phyloP scores from a whole-genome alignment of 2,797 vertebrate species.

The Betta splendens region DNA sequence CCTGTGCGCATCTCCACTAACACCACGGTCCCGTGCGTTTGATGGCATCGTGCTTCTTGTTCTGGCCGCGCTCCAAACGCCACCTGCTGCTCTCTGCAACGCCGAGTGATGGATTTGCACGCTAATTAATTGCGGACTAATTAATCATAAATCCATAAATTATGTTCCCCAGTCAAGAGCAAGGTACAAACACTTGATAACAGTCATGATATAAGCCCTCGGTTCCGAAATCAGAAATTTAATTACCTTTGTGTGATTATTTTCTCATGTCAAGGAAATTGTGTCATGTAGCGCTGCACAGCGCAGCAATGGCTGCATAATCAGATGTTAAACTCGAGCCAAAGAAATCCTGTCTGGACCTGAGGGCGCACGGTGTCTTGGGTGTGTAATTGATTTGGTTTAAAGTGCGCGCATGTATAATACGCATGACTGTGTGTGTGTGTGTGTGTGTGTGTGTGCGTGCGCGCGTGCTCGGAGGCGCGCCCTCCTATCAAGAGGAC shows the following conservation, averaged over 20 bases:
- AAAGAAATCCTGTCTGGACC: constrained; percentile 59
- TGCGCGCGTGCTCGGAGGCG: constrained; percentile 15
- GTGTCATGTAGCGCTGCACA: constrained; percentile 37
- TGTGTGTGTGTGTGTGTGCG: constrained; percentile 26
- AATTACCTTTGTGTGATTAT: constrained; percentile 56
- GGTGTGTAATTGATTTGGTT: constrained; percentile 64
- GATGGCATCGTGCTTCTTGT: constrained; percentile 11
- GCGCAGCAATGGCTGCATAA: constrained; percentile 43
- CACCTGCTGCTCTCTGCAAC: constrained; percentile 7
- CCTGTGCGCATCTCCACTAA: constrained; percentile 40
- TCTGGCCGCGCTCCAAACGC: constrained; percentile 14
- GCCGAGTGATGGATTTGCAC: constrained; percentile 46
- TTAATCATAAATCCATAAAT: constrained; percentile 63
- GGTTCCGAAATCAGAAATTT: constrained; percentile 55
- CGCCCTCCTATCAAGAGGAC: constrained; percentile 53
- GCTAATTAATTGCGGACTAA: constrained; percentile 55
- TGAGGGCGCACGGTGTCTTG: constrained; percentile 47
- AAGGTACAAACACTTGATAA: constrained; percentile 53
- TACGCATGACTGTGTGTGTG: constrained; percentile 39
- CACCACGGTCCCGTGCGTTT: constrained; percentile 5
- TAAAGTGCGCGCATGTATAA: constrained; percentile 38
- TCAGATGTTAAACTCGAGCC: constrained; percentile 66
- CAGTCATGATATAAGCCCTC: constrained; percentile 41
- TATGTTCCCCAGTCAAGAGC: constrained; percentile 46
- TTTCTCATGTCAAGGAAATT: constrained; percentile 39